Percentiles rank a stretch among this genome's conserved stretches.
phyloP scores from a whole-genome alignment of 2,888 invertebrate genomes.

The Theodoxus fluviatilis region DNA sequence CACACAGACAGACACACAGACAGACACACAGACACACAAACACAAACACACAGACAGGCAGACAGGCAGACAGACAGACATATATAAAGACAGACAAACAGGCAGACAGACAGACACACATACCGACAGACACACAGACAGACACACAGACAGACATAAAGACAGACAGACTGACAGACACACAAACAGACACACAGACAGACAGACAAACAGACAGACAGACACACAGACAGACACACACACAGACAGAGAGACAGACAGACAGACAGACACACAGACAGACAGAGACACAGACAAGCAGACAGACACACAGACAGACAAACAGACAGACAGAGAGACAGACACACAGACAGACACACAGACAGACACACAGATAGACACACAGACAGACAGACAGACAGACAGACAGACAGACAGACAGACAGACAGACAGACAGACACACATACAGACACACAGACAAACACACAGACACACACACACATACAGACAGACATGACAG shows the following conservation, averaged over 20 bases:
- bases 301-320: conserved; percentile 10
- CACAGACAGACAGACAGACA: conserved; percentile 12
- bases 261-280: conserved; percentile 7
- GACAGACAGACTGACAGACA: too few species aligned
- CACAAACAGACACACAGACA: too few species aligned
- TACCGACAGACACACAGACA: too few species aligned
- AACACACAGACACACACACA: neutral
- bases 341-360: conserved; percentile 14
- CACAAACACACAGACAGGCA: too few species aligned
- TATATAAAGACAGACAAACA: too few species aligned
- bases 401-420: neutral
- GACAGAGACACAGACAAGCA: neutral
- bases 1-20: too few species aligned
- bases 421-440: neutral
- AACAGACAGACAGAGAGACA: conserved; percentile 3
- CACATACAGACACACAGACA: conserved; percentile 11
- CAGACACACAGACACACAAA: too few species aligned
- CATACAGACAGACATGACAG: too few species aligned
- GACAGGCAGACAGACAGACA: too few species aligned
- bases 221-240: neutral
- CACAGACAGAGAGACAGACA: neutral
- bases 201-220: too few species aligned
- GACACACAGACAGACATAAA: too few species aligned
- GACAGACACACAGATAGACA: conserved; percentile 21
- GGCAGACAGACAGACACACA: too few species aligned